A percentile compares a stretch with the other conserved stretches of the same genome.
phyloP scores from a whole-genome alignment of 2,888 invertebrate genomes.

The Lasioglossum lativentre region DNA sequence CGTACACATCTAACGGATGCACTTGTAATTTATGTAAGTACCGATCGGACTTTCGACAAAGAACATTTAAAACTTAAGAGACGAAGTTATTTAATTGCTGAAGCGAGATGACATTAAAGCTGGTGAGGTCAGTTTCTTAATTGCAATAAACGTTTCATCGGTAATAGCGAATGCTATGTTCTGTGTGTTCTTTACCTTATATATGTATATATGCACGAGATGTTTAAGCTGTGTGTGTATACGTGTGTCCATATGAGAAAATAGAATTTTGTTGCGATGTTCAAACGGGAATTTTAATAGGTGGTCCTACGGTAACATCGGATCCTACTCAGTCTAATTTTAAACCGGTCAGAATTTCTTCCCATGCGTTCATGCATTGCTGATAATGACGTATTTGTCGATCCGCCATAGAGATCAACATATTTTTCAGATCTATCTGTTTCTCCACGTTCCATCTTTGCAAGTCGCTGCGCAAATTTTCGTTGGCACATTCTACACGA shows the following conservation, averaged over 20 bases:
- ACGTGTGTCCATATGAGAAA: conserved; percentile 7
- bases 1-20: conserved; percentile 46
- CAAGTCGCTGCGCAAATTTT: conserved; percentile 89
- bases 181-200: conserved; percentile 41
- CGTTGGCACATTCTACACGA: conserved; percentile 89
- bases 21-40: conserved; percentile 57
- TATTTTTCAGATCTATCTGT: conserved; percentile 87
- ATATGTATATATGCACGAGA: conserved; percentile 26
- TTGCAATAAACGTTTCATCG: conserved; percentile 64
- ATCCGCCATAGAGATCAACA: conserved; percentile 88
- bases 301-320: conserved; percentile 72
- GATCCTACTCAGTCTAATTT: conserved; percentile 77
- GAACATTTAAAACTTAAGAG: conserved; percentile 51
- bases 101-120: conserved; percentile 61
- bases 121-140: conserved; percentile 57
- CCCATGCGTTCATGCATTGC: conserved; percentile 87
- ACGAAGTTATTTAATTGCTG: conserved; percentile 56
- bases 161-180: conserved; percentile 42
- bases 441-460: conserved; percentile 89
- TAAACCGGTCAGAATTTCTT: conserved; percentile 84
- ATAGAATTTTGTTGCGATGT: conserved; percentile 20
- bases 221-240: conserved; percentile 20
- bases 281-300: conserved; percentile 75
- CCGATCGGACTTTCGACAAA: conserved; percentile 36
- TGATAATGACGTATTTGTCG: conserved; percentile 89